These are phyloP conservation scores for Oscheius sp. DNA, from an alignment of 2,888 invertebrate genomes.

Conservation along the genomic window DNA sequence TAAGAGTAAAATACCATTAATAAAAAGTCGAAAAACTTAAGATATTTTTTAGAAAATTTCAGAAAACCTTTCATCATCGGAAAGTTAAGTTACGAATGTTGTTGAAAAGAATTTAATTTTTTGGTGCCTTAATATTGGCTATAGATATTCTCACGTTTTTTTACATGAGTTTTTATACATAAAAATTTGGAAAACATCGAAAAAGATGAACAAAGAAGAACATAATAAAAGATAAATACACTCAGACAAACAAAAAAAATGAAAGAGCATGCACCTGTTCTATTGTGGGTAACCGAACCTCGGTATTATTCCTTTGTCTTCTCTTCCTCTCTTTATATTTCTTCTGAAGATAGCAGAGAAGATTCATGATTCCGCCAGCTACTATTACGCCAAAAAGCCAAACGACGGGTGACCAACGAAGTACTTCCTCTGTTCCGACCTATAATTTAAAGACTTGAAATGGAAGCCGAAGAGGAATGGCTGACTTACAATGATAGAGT, in stretches of 20 bases:
- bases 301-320: constrained; percentile 9
- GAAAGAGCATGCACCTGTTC: constrained; percentile 16
- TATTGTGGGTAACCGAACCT: constrained; percentile 25
- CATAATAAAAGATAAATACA: neutral
- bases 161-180: too few relatives aligned
- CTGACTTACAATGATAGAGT: too few relatives aligned
- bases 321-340: constrained; percentile 36
- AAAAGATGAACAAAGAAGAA: neutral
- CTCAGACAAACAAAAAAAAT: neutral
- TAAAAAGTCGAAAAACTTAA: too few relatives aligned
- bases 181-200: too few relatives aligned
- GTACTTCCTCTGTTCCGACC: constrained; percentile 31
- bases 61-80: too few relatives aligned
- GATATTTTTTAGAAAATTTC: too few relatives aligned
- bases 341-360: constrained; percentile 41
- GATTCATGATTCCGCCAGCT: constrained; percentile 42
- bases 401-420: constrained; percentile 43
- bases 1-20: too few relatives aligned
- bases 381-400: constrained; percentile 47
- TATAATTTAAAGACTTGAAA: constrained; percentile 2
- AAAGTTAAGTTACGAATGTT: too few relatives aligned
- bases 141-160: too few relatives aligned
- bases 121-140: too few relatives aligned
- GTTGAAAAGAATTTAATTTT: too few relatives aligned
- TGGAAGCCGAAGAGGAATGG: neutral